phyloP scores from a whole-genome alignment of 1,140 invertebrate species.

The Archegozetes longisetosus region DNA sequence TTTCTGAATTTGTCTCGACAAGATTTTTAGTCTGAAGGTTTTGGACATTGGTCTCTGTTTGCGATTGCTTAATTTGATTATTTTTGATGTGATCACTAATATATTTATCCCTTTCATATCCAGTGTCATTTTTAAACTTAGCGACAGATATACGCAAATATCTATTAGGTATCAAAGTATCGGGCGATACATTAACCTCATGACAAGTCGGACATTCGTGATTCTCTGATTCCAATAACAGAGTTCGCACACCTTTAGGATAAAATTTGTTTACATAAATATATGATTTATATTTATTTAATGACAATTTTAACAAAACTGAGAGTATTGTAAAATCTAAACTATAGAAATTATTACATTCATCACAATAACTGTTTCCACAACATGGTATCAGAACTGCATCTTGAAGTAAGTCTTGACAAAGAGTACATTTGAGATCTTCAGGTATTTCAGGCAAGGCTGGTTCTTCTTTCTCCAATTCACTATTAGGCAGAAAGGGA shows the following conservation, averaged over 20 bases:
- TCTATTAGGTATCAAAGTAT: slow-evolving; percentile 78
- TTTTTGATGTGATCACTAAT: too few relatives aligned
- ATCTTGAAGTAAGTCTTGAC: slow-evolving; percentile 80
- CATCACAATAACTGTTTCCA: slow-evolving; percentile 93
- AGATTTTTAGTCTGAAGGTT: too few relatives aligned
- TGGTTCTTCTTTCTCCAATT: slow-evolving; percentile 28
- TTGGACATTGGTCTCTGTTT: too few relatives aligned
- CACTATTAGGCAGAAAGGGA: slow-evolving; percentile 39
- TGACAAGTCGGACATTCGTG: slow-evolving; percentile 86
- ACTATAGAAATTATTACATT: slow-evolving; percentile 49
- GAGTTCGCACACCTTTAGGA: slow-evolving; percentile 58
- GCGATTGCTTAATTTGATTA: too few relatives aligned
- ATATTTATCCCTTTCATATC: slow-evolving; percentile 50
- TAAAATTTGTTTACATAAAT: neutral
- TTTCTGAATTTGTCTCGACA: neutral
- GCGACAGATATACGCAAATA: slow-evolving; percentile 71
- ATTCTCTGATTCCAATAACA: slow-evolving; percentile 76
- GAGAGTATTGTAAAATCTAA: neutral
- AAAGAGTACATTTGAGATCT: slow-evolving; percentile 76
- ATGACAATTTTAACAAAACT: slow-evolving; percentile 1
- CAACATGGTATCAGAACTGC: slow-evolving; percentile 94
- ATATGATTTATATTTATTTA: neutral
- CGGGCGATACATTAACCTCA: slow-evolving; percentile 77
- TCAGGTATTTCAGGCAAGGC: slow-evolving; percentile 61
- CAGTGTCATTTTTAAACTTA: slow-evolving; percentile 75